Conservation (phyloP, 2,113 vertebrate species). For the Chelonoidis abingdonii region DNA sequence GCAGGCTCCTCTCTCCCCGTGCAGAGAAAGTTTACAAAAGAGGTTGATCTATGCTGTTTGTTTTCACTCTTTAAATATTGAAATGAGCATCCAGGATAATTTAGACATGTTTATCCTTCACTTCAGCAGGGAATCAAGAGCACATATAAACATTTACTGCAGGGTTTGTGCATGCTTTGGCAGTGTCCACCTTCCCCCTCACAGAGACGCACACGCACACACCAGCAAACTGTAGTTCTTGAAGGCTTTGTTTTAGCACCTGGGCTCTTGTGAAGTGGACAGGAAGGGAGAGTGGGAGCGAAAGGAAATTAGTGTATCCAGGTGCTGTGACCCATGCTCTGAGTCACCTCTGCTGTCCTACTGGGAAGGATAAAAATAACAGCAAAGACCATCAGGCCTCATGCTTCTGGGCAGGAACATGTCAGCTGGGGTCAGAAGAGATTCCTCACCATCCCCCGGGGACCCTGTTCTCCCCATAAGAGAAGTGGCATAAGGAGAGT, state of each 20-base stretch:
- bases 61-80: constrained; percentile 36
- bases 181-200: constrained; percentile 19
- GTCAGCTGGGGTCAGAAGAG: background rate
- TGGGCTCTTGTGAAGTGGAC: background rate
- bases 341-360: background rate
- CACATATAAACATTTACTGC: constrained; percentile 52
- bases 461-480: background rate
- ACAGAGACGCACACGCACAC: no score
- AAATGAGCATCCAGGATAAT: background rate
- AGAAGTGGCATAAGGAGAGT: background rate
- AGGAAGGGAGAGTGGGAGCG: fast-evolving
- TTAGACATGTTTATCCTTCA: constrained; percentile 54
- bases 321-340: background rate
- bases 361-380: background rate
- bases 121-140: constrained; percentile 3
- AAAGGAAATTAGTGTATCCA: background rate
- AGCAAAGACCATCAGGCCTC: background rate
- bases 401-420: background rate
- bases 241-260: background rate
- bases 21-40: background rate
- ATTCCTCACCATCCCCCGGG: background rate
- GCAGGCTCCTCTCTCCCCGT: background rate
- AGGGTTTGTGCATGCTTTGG: background rate
- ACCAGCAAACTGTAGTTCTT: background rate
- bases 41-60: constrained; percentile 16